phyloP scores from a whole-genome alignment of 2,888 invertebrate genomes.

The Heliconius charithonia region DNA sequence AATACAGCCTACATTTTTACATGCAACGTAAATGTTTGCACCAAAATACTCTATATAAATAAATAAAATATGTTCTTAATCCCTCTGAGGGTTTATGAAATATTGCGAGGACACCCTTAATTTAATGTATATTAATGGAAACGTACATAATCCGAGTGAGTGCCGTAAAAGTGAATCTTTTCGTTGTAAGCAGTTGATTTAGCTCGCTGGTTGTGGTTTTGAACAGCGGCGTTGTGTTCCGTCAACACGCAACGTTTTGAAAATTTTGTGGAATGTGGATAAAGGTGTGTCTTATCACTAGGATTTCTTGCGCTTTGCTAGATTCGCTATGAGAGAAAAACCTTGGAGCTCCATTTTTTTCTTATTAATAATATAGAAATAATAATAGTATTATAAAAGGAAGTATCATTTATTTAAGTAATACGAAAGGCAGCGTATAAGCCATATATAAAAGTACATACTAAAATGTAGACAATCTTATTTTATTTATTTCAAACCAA shows the following conservation, averaged over 20 bases:
- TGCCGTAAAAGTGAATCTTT: neutral
- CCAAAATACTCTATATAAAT: neutral
- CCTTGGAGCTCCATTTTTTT: no score
- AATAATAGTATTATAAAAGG: no score
- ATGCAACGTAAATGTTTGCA: slow-evolving; percentile 8
- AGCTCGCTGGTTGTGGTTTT: neutral
- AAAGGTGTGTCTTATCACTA: no score
- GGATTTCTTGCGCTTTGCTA: no score
- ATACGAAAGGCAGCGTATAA: no score
- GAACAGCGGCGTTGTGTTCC: neutral
- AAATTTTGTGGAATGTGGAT: no score
- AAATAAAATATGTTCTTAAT: slow-evolving; percentile 15
- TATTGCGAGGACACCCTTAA: slow-evolving; percentile 30
- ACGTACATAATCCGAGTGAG: slow-evolving; percentile 32
- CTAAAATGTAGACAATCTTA: no score
- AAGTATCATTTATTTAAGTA: no score
- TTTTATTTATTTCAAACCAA: no score
- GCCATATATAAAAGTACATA: no score
- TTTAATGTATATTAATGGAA: slow-evolving; percentile 29
- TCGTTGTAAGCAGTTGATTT: neutral
- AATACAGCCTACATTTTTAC: neutral
- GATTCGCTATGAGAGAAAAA: no score
- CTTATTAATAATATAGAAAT: no score
- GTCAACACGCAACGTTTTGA: neutral
- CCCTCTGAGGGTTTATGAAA: slow-evolving; percentile 26